Base-by-base conservation (phyloP, 1,140 invertebrate species). In the Alviniconcha marisindica region DNA sequence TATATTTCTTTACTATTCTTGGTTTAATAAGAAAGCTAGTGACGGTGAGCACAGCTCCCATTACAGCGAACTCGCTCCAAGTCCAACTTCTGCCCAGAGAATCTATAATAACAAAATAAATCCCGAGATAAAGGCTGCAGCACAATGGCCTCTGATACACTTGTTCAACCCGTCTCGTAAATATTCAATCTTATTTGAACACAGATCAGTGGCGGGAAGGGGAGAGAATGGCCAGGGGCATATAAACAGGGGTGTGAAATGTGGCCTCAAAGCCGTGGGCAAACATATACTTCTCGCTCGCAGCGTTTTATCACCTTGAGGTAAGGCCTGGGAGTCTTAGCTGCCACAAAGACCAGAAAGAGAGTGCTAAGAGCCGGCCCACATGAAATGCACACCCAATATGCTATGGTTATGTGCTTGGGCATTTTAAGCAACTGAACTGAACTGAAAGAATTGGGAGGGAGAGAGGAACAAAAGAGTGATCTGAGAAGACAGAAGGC, bases 251-350 rank as follows among this genome's bases (percentile, higher is more conserved):
- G 40, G 69, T 40, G 69, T 40, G 36, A 71, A 71, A 71, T 15
- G 14, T 1, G 36, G 2, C 40, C 73, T 21, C 28, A 5, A 54
- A 76, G 73, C 73, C 28, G 24, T 10, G 28, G 15, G 42, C 28
- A 76, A 76, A 51, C 73, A 76, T 76, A 7, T 31, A 76, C 42
- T 76, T 76, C 73, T 76, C 73, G 51, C 73, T 51, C 24, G 24
- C 10, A 21, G 36, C n/a, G n/a, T n/a, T 28, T 28, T 76, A 40
- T 21, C 21, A 14, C 44, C 33, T 14, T 12, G 40, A 48, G 40
- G 48, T 76, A 76, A n/a, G 42, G 10, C 3, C 42, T 74, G 71
- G 31, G 2, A 66, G 18, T 33, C 63, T 66, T 42, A 42, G 42
- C 5, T 21, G 14, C 12, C 71, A 2, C 36, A 74, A 40, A 42